These are phyloP conservation scores for Aphodius granarius DNA, from an alignment of 2,888 invertebrate species.

Conservation along the genomic window DNA sequence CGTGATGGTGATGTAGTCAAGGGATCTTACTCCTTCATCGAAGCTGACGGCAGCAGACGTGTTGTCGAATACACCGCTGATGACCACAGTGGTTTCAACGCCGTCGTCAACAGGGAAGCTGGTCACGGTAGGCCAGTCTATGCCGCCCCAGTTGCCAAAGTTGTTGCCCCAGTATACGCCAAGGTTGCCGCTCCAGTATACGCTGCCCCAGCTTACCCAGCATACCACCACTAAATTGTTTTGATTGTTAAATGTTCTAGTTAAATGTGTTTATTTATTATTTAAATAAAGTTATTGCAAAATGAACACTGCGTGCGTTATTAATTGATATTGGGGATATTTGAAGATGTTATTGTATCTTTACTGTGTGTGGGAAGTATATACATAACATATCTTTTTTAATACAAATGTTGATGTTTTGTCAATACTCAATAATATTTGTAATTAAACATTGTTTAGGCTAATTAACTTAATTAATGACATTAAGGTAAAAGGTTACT, in stretches of 20 bases:
- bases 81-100: constrained; percentile 22
- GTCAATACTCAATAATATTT: too few species aligned
- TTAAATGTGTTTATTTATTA: background rate
- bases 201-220: background rate
- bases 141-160: background rate
- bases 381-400: too few species aligned
- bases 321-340: background rate
- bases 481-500: too few species aligned
- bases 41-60: constrained; percentile 22
- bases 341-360: too few species aligned
- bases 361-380: too few species aligned
- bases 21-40: constrained; percentile 21
- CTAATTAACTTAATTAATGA: too few species aligned
- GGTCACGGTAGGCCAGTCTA: constrained; percentile 14
- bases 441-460: too few species aligned
- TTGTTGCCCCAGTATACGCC: background rate
- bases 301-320: background rate
- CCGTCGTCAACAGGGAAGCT: constrained; percentile 17
- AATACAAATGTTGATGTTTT: too few species aligned
- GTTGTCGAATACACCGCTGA: constrained; percentile 22
- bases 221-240: background rate
- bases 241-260: background rate
- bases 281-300: background rate
- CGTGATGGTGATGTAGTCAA: constrained; percentile 19
- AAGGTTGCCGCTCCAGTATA: background rate